Evolutionary conservation across 92 coral and sea anemone genomes (phyloP), one percentile per base, ranked within the genome.

Genomic region (Micromussa lordhowensis): DNA sequence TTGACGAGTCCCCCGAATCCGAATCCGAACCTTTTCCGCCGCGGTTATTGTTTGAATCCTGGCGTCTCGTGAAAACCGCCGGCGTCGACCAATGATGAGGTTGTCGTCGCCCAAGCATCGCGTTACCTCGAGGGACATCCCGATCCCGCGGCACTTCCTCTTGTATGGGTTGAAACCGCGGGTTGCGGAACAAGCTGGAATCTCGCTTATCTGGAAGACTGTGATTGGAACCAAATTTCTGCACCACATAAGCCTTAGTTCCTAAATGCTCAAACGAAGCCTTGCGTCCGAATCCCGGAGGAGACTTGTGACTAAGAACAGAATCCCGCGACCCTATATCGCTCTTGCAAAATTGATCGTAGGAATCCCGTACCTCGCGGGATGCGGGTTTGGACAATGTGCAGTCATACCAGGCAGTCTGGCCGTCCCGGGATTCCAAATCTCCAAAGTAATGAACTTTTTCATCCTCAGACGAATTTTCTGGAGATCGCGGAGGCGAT

Each of bases 81-180:
- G 99, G 99, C 53, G 95, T 91, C 36, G 99, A 97, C 98, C 99
- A 97, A 76, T 96, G 99, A 58, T 97, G 99, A 0, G 98, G 96
- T 35, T 89, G 94, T 77, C 84, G 86, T 28, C 97, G 89, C 74
- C 92, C 82, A 34, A 92, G 83, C 53, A 81, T 63, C 59, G 88
- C 84, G 83, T 77, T 83, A 64, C 77, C 79, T 86, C 93, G 87
- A 77, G 96, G 79, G 49, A 75, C 82, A 77, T 96, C 98, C 75
- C 90, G 68, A 53, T 78, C 85, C 19, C 86, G 82, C 22, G 82
- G 83, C 34, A 73, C 82, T 55, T 94, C 96, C 79, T 94, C 95
- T 22, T 86, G 72, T 77, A 90, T 88, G 24, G 92, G 82, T 54
- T 88, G 90, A 83, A 89, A 93, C 8, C 94, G 93, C 1, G 96